Evolutionary conservation across 1,140 invertebrate species (phyloP), one percentile per base, ranked within the genome.

Genomic region (Panagrolaimus sp.): DNA sequence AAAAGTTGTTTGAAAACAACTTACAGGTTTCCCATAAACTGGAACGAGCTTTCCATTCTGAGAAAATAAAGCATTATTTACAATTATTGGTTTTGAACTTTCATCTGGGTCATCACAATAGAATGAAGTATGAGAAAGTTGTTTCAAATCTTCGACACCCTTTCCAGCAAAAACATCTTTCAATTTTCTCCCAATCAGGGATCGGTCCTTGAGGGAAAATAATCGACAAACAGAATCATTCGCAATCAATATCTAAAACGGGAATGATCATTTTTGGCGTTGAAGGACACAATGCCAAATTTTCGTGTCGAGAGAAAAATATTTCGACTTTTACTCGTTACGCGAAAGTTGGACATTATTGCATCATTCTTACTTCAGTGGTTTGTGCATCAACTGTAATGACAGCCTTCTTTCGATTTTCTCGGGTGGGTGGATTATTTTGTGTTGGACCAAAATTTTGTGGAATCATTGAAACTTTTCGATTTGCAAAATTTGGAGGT

Each of bases 401-500:
- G n/a, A 73, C 71, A 24, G 73, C 71, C 73, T 73, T 70, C 3
- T 44, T 64, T 17, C 43, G 7, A 43, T 43, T 43, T 14, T 64
- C 43, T 43, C 63, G 17, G 10, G 28, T 64, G 12, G 63, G 28
- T 21, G 63, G 63, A 32, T 91, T 95, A 83, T 96, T 95, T 85
- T 95, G 95, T 85, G 32, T 38, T 4, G 32, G 32, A 38, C 94
- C 95, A 38, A 38, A 38, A 38, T 38, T 38, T 38, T 38, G 32
- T 4, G 32, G 32, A 7, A 38, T 38, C 2, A 38, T 38, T 4
- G 32, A 38, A 38, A 2, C 32, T 38, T 38, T 38, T 38, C 32
- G 32, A 7, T 38, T 38, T 81, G 93, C 91, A 84, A 93, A 94
- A 79, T 93, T 93, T 38, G 32, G 32, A 4, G 32, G 32, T 38